A percentile compares a stretch with the other conserved stretches of the same genome.
Conservation (phyloP, 2,113 vertebrate genomes). For the Agapornis roseicollis region DNA sequence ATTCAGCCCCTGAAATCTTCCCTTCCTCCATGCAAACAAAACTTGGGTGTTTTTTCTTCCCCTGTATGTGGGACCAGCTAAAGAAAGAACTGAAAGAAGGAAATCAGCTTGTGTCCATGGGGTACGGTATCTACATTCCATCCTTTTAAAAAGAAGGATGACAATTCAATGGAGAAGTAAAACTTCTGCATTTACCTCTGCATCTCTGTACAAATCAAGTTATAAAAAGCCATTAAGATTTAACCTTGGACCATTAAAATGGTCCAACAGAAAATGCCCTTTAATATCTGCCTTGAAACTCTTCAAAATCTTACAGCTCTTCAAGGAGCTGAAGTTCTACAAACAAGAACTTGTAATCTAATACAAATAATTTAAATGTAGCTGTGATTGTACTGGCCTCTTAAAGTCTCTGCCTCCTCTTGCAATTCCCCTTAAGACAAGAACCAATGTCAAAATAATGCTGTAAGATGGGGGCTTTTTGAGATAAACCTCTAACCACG, state of each 20-base stretch:
- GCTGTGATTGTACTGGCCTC: not conserved
- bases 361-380: not conserved
- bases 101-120: not conserved
- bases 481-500: not conserved
- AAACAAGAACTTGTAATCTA: not conserved
- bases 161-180: not conserved
- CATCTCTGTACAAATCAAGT: not conserved
- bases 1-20: conserved; percentile 16
- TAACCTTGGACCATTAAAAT: not conserved
- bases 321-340: not conserved
- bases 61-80: not conserved
- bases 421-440: not conserved
- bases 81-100: not conserved
- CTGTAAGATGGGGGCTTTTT: not conserved
- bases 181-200: not conserved
- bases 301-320: not conserved
- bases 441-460: not conserved
- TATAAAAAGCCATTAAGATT: not conserved
- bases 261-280: not conserved
- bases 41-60: accelerated
- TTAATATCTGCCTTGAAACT: not conserved
- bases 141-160: not conserved
- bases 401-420: not conserved
- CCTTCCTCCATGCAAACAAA: conserved; percentile 12
- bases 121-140: not conserved